phyloP scores from a whole-genome alignment of 2,888 invertebrate species.

The Anaspis maculata region DNA sequence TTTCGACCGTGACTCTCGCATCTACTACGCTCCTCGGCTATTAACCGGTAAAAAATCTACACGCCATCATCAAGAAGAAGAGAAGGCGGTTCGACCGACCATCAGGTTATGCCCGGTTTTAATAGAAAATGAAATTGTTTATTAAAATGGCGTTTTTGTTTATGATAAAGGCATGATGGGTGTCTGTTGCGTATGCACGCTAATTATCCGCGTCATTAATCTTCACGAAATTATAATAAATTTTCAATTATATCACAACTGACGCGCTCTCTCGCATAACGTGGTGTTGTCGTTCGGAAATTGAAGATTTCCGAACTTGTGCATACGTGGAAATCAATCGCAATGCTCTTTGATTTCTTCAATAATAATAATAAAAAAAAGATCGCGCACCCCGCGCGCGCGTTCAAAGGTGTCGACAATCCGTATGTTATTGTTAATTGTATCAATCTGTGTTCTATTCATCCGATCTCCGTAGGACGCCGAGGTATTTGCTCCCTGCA shows the following conservation, averaged over 20 bases:
- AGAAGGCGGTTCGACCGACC: too few relatives aligned
- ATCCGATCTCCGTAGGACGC: constrained; percentile 27
- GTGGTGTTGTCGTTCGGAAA: too few relatives aligned
- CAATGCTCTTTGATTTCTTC: not conserved
- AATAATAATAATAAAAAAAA: constrained; percentile 8
- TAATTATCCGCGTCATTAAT: constrained; percentile 15
- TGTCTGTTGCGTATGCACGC: too few relatives aligned
- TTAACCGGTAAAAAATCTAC: constrained; percentile 1
- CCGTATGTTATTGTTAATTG: constrained; percentile 36
- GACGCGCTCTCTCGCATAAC: constrained; percentile 4
- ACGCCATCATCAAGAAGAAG: too few relatives aligned
- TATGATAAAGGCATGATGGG: constrained; percentile 12
- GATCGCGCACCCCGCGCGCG: constrained; percentile 7
- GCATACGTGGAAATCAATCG: too few relatives aligned
- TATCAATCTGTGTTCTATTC: constrained; percentile 37
- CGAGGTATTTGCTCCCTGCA: constrained; percentile 28
- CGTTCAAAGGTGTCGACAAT: constrained; percentile 31
- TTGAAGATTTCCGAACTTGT: too few relatives aligned
- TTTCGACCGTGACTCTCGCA: constrained; percentile 5
- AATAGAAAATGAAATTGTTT: constrained; percentile 13
- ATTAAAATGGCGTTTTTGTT: constrained; percentile 11
- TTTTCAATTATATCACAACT: constrained; percentile 13
- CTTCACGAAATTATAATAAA: constrained; percentile 15
- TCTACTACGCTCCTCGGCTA: constrained; percentile 2
- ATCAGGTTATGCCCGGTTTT: constrained; percentile 6